Evolutionary conservation across 2,888 invertebrate genomes (phyloP).

Genomic region (Chorisops tibialis): DNA sequence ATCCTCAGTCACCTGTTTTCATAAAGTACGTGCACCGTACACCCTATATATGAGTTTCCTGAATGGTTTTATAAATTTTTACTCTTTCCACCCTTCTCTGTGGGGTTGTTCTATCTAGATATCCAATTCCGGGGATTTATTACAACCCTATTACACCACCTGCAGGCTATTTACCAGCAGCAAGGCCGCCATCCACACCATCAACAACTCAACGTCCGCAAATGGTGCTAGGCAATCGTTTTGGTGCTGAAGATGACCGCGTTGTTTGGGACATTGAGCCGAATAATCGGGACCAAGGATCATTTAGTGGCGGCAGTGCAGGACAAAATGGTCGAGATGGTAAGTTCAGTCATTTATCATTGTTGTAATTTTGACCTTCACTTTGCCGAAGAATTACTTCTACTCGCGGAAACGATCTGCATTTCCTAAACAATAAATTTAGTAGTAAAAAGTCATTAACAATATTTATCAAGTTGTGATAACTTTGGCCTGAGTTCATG

Average conservation of each 20-base stretch:
- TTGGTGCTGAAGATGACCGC: constrained; percentile 37
- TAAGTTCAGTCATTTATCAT: too few species aligned
- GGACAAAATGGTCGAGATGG: too few species aligned
- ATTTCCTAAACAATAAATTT: too few species aligned
- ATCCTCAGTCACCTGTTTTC: constrained; percentile 7
- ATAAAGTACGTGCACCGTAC: constrained; percentile 1
- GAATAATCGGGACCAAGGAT: not conserved
- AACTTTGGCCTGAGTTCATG: too few species aligned
- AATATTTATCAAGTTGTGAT: too few species aligned
- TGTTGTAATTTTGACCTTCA: too few species aligned
- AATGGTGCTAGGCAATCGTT: constrained; percentile 35
- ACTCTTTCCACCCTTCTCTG: not conserved
- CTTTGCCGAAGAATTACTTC: too few species aligned
- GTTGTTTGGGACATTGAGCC: constrained; percentile 34
- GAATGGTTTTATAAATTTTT: not conserved
- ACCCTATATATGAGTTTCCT: too few species aligned
- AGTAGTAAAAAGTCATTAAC: too few species aligned
- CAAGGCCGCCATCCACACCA: not conserved
- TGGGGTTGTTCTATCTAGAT: constrained; percentile 8
- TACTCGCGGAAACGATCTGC: too few species aligned
- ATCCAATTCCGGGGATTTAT: constrained; percentile 23
- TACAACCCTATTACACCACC: constrained; percentile 27
- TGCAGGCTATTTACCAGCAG: constrained; percentile 5
- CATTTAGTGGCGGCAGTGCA: not conserved
- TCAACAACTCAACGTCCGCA: not conserved